A percentile compares a stretch with the other conserved stretches of the same genome.
phyloP scores from a whole-genome alignment of 2,797 vertebrate species.

The Delichon dasypus region DNA sequence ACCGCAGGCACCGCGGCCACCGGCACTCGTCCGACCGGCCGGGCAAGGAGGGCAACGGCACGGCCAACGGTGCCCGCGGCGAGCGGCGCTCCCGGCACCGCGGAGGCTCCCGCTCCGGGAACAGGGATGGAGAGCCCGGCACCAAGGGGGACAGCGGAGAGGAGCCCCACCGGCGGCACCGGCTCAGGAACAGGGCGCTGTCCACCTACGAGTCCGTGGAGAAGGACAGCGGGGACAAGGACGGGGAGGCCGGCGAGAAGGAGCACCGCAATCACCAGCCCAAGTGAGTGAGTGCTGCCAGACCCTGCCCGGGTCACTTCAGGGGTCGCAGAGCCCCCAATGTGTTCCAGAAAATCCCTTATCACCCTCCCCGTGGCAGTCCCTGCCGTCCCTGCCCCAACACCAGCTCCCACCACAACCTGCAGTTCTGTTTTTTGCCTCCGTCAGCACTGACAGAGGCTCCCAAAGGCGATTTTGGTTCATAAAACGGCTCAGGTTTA shows the following conservation, averaged over 20 bases:
- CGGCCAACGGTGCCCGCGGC: constrained; percentile 65
- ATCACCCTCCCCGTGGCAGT: rapidly evolving
- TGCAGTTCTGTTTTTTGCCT: not conserved
- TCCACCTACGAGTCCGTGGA: constrained; percentile 76
- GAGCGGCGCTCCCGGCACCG: constrained; percentile 84
- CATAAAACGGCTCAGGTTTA: not conserved
- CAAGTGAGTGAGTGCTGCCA: constrained; percentile 46
- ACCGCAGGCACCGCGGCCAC: constrained; percentile 75
- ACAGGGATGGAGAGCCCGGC: constrained; percentile 74
- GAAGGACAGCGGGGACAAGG: constrained; percentile 74
- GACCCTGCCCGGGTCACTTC: rapidly evolving
- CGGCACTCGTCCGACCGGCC: constrained; percentile 72
- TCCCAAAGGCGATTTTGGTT: rapidly evolving
- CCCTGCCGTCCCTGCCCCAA: not conserved
- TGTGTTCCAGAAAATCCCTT: not conserved
- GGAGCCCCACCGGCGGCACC: constrained; percentile 80
- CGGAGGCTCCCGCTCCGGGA: constrained; percentile 76
- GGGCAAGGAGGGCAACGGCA: constrained; percentile 82
- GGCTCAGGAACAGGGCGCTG: constrained; percentile 76
- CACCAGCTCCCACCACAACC: not conserved
- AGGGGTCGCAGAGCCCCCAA: rapidly evolving
- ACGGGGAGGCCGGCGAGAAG: constrained; percentile 54
- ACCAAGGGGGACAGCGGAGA: constrained; percentile 75
- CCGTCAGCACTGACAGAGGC: not conserved
- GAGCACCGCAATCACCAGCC: constrained; percentile 79